A percentile compares a stretch with the other conserved stretches of the same genome.
These are phyloP conservation scores for Meta bourneti DNA, from an alignment of 2,888 invertebrate genomes.

Conservation along the genomic window DNA sequence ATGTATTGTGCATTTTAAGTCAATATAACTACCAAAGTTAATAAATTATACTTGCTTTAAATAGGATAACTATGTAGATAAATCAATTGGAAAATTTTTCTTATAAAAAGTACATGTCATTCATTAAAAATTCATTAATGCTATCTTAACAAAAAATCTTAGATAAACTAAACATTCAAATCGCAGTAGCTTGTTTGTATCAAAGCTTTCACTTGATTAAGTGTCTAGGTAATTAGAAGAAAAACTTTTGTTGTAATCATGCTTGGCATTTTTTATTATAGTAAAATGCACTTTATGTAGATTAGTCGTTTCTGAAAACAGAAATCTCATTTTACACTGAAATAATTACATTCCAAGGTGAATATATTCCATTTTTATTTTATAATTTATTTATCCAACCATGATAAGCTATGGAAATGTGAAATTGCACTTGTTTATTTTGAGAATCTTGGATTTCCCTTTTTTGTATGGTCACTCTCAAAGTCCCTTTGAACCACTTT, in stretches of 20 bases:
- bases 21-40: too few relatives aligned
- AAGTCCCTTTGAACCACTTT: constrained; percentile 1
- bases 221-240: neutral
- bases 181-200: neutral
- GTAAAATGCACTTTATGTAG: neutral
- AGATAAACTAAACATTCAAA: neutral
- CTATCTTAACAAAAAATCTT: neutral
- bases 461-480: constrained; percentile 6
- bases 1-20: too few relatives aligned
- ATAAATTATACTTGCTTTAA: too few relatives aligned
- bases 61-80: too few relatives aligned
- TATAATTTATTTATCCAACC: neutral
- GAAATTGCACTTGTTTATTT: constrained; percentile 65
- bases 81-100: neutral
- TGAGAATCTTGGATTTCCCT: neutral
- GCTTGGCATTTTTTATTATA: neutral
- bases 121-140: neutral
- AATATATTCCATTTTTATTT: constrained; percentile 52
- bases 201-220: neutral
- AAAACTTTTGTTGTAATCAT: neutral
- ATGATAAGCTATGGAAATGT: constrained; percentile 61
- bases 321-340: neutral
- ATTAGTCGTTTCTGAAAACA: neutral
- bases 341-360: neutral
- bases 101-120: neutral